These are phyloP conservation scores for Andricus curvator DNA, from an alignment of 2,888 invertebrate genomes.

Conservation along the genomic window DNA sequence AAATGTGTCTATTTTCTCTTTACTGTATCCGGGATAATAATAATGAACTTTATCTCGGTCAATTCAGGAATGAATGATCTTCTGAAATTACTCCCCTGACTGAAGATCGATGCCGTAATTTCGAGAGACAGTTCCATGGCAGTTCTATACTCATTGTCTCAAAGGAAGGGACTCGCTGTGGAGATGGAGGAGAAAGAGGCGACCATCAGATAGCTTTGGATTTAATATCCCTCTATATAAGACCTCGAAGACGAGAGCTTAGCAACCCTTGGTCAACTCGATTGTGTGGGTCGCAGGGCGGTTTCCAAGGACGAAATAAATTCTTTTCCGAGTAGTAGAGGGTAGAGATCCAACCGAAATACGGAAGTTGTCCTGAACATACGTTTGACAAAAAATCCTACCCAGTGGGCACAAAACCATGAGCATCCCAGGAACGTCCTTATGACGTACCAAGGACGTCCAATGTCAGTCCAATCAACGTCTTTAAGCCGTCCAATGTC, in stretches of 20 bases:
- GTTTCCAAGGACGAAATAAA: neutral
- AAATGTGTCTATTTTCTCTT: neutral
- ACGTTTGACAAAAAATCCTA: no score
- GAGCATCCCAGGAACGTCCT: no score
- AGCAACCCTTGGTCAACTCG: slow-evolving; percentile 50
- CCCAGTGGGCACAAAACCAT: no score
- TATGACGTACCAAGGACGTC: no score
- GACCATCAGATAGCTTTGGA: slow-evolving; percentile 63
- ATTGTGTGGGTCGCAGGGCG: neutral
- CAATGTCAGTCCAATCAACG: no score
- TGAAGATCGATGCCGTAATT: slow-evolving; percentile 63
- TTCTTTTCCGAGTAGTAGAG: neutral
- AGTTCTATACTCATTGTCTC: slow-evolving; percentile 20
- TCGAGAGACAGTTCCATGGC: slow-evolving; percentile 42
- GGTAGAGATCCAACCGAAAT: no score
- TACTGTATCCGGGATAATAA: neutral
- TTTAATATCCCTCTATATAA: slow-evolving; percentile 62
- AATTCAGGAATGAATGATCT: slow-evolving; percentile 31
- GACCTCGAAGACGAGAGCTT: slow-evolving; percentile 58
- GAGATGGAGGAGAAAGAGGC: slow-evolving; percentile 46
- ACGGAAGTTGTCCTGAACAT: no score
- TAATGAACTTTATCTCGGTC: slow-evolving; percentile 20
- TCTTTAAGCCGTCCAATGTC: no score
- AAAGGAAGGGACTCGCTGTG: slow-evolving; percentile 18
- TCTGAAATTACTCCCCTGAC: slow-evolving; percentile 28